Percentiles rank a stretch among this genome's conserved stretches.
Conservation (phyloP, 2,797 vertebrate genomes). For the Xenops minutus region DNA sequence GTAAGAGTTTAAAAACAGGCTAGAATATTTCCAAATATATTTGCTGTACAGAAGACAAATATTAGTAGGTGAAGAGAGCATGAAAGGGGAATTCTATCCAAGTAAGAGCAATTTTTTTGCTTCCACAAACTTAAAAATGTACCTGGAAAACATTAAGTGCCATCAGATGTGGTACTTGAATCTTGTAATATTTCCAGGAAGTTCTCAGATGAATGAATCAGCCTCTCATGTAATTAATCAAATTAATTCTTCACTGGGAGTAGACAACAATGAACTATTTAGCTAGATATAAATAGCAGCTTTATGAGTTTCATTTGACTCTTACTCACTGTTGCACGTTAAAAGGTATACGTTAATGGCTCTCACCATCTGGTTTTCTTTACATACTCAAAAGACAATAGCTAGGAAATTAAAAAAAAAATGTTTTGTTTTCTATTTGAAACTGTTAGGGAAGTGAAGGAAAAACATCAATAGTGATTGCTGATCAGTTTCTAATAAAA, state of each 20-base stretch:
- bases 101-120: neutral
- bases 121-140: neutral
- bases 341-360: neutral
- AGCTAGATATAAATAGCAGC: constrained; percentile 33
- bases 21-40: neutral
- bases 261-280: constrained; percentile 14
- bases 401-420: neutral
- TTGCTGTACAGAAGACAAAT: neutral
- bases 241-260: constrained; percentile 20
- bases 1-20: neutral
- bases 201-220: constrained; percentile 36
- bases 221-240: constrained; percentile 36
- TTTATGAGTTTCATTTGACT: constrained; percentile 32
- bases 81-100: neutral
- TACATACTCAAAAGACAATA: neutral
- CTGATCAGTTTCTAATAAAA: neutral
- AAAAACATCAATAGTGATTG: neutral
- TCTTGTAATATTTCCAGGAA: constrained; percentile 24
- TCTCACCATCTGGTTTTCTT: neutral
- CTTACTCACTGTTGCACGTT: constrained; percentile 5
- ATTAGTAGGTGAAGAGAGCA: neutral
- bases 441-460: neutral
- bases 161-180: neutral
- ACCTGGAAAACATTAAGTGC: neutral
- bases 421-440: neutral